Evolutionary conservation across 2,113 vertebrate genomes (phyloP), one percentile per base, ranked within the genome.

Genomic region (Oceanites oceanicus): DNA sequence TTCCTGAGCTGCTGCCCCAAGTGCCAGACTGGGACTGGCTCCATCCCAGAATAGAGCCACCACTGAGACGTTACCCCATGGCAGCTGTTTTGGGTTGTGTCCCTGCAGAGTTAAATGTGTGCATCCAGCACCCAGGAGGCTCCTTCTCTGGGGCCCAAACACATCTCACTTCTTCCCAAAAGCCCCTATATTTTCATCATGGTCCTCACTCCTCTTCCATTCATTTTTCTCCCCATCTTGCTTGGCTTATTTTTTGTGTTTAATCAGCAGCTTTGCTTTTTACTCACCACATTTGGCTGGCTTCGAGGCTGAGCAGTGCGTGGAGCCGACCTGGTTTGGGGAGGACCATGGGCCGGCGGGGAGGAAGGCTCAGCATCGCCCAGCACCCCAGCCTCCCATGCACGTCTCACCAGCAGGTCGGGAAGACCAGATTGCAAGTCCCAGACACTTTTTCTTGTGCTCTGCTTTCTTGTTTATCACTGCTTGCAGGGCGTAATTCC

Each of bases 1-100:
- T 88, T 95, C 90, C 92, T 52, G 63, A 92, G 40, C 62, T 47
- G 49, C 79, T 83, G 63, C 50, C 68, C 42, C 9, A 0, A 26
- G 67, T 2, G 1, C 93, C 74, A 77, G 86, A 81, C 44, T 87
- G 53, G 50, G 63, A 74, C 56, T 0, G 49, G 73, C 80, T 90
- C 75, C 40, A 26, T 67, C 89, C 80, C 0, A 0, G 85, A 96
- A 90, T 61, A 96, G 77, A 90, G 53, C 12, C n/a, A 17, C 42
- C 32, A 13, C 0, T 1, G 15, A 94, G 68, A 92, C 0, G 0
- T 56, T 11, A 12, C 15, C 66, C 83, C 9, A 1, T 1, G 20
- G n/a, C 1, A 1, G 63, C 61, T 95, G 71, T 94, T 95, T 40
- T 3, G 10, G 62, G 36, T 34, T 13, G 49, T 50, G 45, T 68